phyloP scores from a whole-genome alignment of 2,797 vertebrate species.

The Enteromius argenteus region DNA sequence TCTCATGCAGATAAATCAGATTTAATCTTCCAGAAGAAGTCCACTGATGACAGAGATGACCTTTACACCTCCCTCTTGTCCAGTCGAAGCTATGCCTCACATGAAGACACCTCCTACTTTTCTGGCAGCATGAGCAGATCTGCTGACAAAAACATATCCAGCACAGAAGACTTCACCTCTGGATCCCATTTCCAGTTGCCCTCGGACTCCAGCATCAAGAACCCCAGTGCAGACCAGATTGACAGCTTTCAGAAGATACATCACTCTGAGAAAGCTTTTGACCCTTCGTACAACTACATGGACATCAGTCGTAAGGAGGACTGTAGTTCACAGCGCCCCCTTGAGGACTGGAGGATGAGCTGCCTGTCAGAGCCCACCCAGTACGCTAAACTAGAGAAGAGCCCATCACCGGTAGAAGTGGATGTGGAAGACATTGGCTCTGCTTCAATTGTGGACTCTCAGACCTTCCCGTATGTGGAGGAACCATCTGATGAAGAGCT shows the following conservation, averaged over 20 bases:
- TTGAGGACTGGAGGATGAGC: constrained; percentile 54
- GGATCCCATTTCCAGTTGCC: constrained; percentile 75
- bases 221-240: constrained; percentile 78
- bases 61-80: constrained; percentile 95
- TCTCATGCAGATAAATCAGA: constrained; percentile 78
- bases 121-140: constrained; percentile 47
- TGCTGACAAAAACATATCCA: constrained; percentile 48
- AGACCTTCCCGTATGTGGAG: constrained; percentile 85
- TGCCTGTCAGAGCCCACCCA: constrained; percentile 18
- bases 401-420: constrained; percentile 69
- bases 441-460: constrained; percentile 78
- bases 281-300: constrained; percentile 94
- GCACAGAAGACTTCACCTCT: constrained; percentile 80
- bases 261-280: constrained; percentile 82
- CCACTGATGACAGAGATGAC: constrained; percentile 80
- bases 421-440: constrained; percentile 79
- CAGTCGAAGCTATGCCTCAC: constrained; percentile 53
- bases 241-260: constrained; percentile 82
- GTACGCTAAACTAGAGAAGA: constrained; percentile 75
- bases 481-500: constrained; percentile 84
- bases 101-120: constrained; percentile 60
- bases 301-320: constrained; percentile 91
- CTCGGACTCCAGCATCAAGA: constrained; percentile 83
- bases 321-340: constrained; percentile 38
- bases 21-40: constrained; percentile 74